phyloP scores from a whole-genome alignment of 2,113 vertebrate species.

The Macrotis lagotis region DNA sequence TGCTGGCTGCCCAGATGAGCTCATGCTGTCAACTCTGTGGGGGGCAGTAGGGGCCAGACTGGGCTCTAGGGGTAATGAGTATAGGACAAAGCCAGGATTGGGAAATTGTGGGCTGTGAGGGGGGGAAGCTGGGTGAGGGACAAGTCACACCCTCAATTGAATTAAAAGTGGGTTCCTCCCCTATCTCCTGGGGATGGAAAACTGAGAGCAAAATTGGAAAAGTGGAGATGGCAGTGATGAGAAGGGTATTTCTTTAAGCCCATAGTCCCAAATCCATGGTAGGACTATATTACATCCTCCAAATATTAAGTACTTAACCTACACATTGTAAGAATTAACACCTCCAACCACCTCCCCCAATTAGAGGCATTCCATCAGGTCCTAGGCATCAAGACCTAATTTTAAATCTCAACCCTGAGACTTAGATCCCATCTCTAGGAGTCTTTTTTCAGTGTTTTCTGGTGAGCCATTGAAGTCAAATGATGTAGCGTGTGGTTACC shows the following conservation, averaged over 20 bases:
- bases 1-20: slow-evolving; percentile 69
- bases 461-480: not conserved
- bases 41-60: slow-evolving; percentile 37
- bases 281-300: not conserved
- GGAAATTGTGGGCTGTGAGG: slow-evolving; percentile 22
- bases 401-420: not conserved
- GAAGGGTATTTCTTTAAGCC: not conserved
- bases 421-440: not conserved
- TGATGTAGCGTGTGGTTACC: not conserved
- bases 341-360: not conserved
- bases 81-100: slow-evolving; percentile 33
- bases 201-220: not conserved
- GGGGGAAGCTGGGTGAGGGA: not conserved
- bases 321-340: not conserved
- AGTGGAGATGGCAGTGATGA: not conserved
- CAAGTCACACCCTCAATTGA: slow-evolving; percentile 7
- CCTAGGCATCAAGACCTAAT: not conserved
- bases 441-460: not conserved
- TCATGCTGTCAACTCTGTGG: slow-evolving; percentile 65
- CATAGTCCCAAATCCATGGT: not conserved
- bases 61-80: not conserved
- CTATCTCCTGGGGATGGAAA: slow-evolving; percentile 2
- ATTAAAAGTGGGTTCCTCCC: not conserved
- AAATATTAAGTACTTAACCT: not conserved
- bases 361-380: not conserved